A percentile compares a stretch with the other conserved stretches of the same genome.
phyloP scores from a whole-genome alignment of 2,113 vertebrate genomes.

The Syngnathus typhle region DNA sequence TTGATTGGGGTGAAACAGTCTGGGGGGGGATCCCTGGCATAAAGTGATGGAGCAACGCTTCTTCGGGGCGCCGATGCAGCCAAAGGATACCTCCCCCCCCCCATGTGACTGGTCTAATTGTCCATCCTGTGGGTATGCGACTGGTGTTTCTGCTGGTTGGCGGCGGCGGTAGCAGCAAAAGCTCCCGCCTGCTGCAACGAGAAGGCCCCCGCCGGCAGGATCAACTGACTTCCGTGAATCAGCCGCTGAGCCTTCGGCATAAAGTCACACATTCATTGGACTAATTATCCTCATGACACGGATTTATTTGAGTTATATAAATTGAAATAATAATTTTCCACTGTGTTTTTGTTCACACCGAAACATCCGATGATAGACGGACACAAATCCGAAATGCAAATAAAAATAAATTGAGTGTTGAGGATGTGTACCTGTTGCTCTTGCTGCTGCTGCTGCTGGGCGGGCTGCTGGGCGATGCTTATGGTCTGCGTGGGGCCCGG shows the following conservation, averaged over 20 bases:
- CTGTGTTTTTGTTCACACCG: too few relatives aligned
- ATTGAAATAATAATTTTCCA: too few relatives aligned
- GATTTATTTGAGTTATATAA: background rate
- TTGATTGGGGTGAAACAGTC: background rate
- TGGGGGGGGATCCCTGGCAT: background rate
- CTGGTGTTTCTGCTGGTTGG: background rate
- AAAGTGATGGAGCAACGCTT: background rate
- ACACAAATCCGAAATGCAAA: background rate
- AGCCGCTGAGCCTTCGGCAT: background rate
- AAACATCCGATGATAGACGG: background rate
- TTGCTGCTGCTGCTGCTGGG: background rate
- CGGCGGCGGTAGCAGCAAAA: background rate
- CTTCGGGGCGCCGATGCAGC: background rate
- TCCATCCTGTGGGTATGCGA: background rate
- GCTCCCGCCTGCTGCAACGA: constrained; percentile 1
- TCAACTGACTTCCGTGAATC: constrained; percentile 8
- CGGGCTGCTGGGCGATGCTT: constrained; percentile 4
- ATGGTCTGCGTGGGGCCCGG: constrained; percentile 1
- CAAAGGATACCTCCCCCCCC: background rate
- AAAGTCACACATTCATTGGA: background rate
- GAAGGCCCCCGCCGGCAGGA: constrained; percentile 5
- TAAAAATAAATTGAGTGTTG: background rate
- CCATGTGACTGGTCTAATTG: background rate
- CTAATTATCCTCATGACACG: too few relatives aligned
- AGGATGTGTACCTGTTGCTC: background rate